Evolutionary conservation across 2,888 invertebrate species (phyloP).

Genomic region (Mylabris sibirica): DNA sequence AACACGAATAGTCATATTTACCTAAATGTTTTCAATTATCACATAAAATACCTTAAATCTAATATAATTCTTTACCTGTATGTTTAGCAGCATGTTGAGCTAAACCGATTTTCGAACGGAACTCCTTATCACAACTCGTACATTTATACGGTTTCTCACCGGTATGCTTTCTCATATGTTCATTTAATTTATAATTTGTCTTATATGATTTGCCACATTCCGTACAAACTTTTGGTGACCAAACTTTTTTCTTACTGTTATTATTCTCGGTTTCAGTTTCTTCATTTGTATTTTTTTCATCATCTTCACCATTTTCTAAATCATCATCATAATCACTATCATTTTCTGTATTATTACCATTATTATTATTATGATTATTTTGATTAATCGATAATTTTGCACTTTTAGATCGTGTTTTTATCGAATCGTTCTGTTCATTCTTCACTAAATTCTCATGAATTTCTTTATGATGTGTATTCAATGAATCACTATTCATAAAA

Average conservation of each 20-base stretch:
- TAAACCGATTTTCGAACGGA: conserved; percentile 68
- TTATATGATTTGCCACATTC: conserved; percentile 68
- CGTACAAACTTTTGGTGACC: conserved; percentile 63
- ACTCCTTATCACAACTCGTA: conserved; percentile 66
- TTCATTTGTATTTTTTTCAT: conserved; percentile 15
- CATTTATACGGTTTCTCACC: conserved; percentile 69
- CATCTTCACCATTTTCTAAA: conserved; percentile 21
- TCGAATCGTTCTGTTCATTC: conserved; percentile 8
- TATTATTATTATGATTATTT: conserved; percentile 13
- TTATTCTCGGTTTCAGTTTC: conserved; percentile 20
- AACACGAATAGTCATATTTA: conserved; percentile 66
- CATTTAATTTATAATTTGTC: conserved; percentile 68
- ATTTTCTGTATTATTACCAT: conserved; percentile 28
- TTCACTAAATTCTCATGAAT: conserved; percentile 22
- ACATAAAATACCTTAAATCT: not conserved
- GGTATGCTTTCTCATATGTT: conserved; percentile 69
- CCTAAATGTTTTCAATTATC: conserved; percentile 49
- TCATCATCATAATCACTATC: conserved; percentile 22
- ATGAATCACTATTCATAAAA: conserved; percentile 61
- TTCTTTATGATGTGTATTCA: conserved; percentile 55
- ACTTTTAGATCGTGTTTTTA: conserved; percentile 27
- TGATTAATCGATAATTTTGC: conserved; percentile 22
- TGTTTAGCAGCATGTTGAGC: conserved; percentile 69
- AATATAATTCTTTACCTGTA: conserved; percentile 56
- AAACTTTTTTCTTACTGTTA: conserved; percentile 44